These are phyloP conservation scores for Agrochola lychnidis DNA, from an alignment of 2,888 invertebrate genomes.

Conservation along the genomic window DNA sequence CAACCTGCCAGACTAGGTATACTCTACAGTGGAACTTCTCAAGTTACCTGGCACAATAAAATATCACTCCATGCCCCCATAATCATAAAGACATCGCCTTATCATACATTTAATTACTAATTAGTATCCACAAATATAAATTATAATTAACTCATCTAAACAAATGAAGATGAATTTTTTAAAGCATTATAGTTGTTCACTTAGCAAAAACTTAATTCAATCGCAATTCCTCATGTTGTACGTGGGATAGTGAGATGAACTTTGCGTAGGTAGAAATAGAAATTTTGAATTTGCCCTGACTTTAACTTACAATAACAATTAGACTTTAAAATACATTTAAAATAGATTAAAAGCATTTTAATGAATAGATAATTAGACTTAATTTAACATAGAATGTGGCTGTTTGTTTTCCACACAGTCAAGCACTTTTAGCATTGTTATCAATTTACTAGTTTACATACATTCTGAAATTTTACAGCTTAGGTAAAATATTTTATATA, in stretches of 20 bases:
- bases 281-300: conserved; percentile 30
- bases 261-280: conserved; percentile 6
- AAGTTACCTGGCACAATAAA: conserved; percentile 39
- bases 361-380: conserved; percentile 29
- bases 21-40: conserved; percentile 12
- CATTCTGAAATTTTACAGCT: conserved; percentile 40
- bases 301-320: conserved; percentile 31
- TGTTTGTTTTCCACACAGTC: conserved; percentile 2
- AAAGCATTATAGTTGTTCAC: conserved; percentile 61
- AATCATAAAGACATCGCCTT: conserved; percentile 34
- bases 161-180: conserved; percentile 37
- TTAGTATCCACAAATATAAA: conserved; percentile 28
- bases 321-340: conserved; percentile 33
- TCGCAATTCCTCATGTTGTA: conserved; percentile 40
- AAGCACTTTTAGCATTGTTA: conserved; percentile 20
- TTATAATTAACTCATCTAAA: conserved; percentile 22
- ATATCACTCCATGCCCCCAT: conserved; percentile 39
- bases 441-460: conserved; percentile 39
- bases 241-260: conserved; percentile 3
- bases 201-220: conserved; percentile 44
- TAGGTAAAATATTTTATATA: conserved; percentile 36
- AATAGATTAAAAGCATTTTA: conserved; percentile 24
- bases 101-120: conserved; percentile 43
- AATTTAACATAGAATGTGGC: conserved; percentile 11
- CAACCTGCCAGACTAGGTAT: conserved; percentile 15